Conservation (phyloP, 1,140 invertebrate genomes). For the Aphidius ervi region DNA sequence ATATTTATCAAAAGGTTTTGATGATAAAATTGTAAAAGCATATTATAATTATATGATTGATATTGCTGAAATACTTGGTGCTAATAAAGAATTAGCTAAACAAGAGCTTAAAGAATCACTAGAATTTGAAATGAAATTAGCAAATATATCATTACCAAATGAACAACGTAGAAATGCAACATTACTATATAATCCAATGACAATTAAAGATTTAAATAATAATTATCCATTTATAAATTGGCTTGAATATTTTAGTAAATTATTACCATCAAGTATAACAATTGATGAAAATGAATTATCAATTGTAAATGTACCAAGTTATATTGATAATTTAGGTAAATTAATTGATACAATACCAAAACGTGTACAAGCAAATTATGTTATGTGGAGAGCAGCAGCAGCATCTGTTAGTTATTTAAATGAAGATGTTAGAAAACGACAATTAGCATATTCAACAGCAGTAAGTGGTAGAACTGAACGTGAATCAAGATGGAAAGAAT, state of each 20-base stretch:
- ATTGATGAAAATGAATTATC: conserved; percentile 70
- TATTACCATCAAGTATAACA: conserved; percentile 60
- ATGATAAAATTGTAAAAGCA: conserved; percentile 72
- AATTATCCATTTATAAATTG: conserved; percentile 75
- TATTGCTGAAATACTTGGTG: conserved; percentile 82
- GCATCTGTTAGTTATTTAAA: conserved; percentile 72
- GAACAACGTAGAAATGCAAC: conserved; percentile 90
- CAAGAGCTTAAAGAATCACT: conserved; percentile 78
- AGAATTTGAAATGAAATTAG: conserved; percentile 86
- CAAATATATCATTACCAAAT: conserved; percentile 86
- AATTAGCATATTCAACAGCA: conserved; percentile 69
- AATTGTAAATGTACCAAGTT: conserved; percentile 68
- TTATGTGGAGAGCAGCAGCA: conserved; percentile 75
- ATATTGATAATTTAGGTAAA: conserved; percentile 55
- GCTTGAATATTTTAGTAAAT: conserved; percentile 74
- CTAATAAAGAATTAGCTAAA: conserved; percentile 64
- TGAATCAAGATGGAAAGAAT: conserved; percentile 83
- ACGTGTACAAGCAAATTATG: conserved; percentile 71
- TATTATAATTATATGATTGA: conserved; percentile 84
- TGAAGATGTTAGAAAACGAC: conserved; percentile 66
- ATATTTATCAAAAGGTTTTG: conserved; percentile 80
- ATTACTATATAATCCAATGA: conserved; percentile 88
- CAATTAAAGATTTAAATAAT: conserved; percentile 67
- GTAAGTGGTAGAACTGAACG: conserved; percentile 71
- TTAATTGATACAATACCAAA: conserved; percentile 56